phyloP scores from a whole-genome alignment of 1,140 invertebrate genomes.

The Cotesia vestalis region DNA sequence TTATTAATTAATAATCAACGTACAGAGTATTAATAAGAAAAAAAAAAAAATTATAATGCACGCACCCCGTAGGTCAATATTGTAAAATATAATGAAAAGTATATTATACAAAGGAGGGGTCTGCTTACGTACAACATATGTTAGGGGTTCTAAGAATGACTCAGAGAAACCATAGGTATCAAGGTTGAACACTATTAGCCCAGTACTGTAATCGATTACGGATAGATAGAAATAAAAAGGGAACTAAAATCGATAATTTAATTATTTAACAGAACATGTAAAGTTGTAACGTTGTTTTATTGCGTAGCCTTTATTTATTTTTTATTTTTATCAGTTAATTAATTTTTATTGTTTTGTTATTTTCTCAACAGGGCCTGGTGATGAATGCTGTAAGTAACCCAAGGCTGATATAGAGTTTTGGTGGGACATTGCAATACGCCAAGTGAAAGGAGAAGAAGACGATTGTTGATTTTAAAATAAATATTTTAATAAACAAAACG shows the following conservation, averaged over 20 bases:
- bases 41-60: slow-evolving; percentile 14
- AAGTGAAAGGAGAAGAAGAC: no score
- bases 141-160: slow-evolving; percentile 37
- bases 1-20: not conserved
- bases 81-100: slow-evolving; percentile 4
- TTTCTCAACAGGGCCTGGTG: slow-evolving; percentile 45
- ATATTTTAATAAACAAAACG: slow-evolving; percentile 9
- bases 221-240: not conserved
- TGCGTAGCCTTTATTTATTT: not conserved
- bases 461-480: not conserved
- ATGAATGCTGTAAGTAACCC: slow-evolving; percentile 41
- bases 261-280: not conserved
- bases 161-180: slow-evolving; percentile 34
- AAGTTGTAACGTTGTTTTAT: no score
- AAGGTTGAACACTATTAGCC: not conserved
- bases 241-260: slow-evolving; percentile 20
- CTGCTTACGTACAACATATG: slow-evolving; percentile 29
- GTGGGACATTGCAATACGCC: slow-evolving; percentile 39
- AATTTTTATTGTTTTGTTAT: not conserved
- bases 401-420: slow-evolving; percentile 32
- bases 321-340: slow-evolving; percentile 1
- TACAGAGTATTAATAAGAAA: not conserved
- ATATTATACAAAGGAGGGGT: slow-evolving; percentile 2
- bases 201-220: not conserved
- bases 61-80: slow-evolving; percentile 13